Base-by-base conservation (phyloP, 2,888 invertebrate species). In the Cephalotes varians region DNA sequence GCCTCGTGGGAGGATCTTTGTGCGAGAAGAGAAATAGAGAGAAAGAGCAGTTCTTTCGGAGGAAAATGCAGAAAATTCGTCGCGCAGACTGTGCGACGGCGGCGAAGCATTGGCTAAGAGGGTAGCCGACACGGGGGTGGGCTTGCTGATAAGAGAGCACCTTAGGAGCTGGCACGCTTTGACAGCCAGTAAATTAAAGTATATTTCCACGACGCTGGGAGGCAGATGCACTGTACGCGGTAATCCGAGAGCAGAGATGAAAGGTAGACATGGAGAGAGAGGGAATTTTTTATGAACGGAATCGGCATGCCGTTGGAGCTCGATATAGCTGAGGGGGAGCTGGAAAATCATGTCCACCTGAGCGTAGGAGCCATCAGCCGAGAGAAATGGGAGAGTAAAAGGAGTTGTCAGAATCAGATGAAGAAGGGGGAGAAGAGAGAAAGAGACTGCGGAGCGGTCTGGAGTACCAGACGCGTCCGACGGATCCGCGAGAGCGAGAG, bases 121-220 rank as follows among this genome's bases (percentile, higher is more conserved):
- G 64, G 72, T 73, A 76, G 84, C 86, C 51, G 51, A 37, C 34
- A 71, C 79, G 83, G 81, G 83, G 81, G 83, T 67, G 82, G 64
- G 71, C 82, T 82, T 44, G 82, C 87, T 86, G 88, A 88, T 89
- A 88, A 89, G 87, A 86, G 86, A 73, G 79, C 85, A 82, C 83
- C 72, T 83, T 77, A 84, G 88, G 83, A 88, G 82, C 87, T 88
- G 88, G 88, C 88, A 85, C 83, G 89, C 89, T 89, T 89, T 89
- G 89, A 89, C 89, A 89, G 89, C 89, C 86, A 76, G 89, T 89
- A 89, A 89, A 89, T 89, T 89, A 89, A 89, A 89, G 89, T 89
- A 89, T 89, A 89, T 89, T 88, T 89, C 88, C 86, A 81, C 86
- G 86, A 83, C 85, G 87, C 77, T 86, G 74, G 87, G 82, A 89